These are phyloP conservation scores for Aphidius colemani DNA, from an alignment of 2,888 invertebrate genomes.

Conservation along the genomic window DNA sequence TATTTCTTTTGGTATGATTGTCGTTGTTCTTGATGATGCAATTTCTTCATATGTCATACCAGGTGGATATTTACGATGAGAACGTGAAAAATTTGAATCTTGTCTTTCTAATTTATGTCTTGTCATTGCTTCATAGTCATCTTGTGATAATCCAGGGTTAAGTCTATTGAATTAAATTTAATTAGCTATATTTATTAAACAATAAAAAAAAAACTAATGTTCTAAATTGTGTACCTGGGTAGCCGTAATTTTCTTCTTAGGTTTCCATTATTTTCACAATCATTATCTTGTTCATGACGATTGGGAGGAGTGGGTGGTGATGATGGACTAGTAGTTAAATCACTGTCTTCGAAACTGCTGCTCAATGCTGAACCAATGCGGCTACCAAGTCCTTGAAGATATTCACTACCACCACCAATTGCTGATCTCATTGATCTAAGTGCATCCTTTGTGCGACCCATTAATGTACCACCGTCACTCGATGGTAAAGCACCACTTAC, in stretches of 20 bases:
- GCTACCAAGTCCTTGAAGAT: conserved; percentile 55
- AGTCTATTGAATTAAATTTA: conserved; percentile 40
- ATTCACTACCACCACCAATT: conserved; percentile 56
- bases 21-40: conserved; percentile 49
- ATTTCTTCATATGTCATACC: conserved; percentile 59
- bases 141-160: conserved; percentile 53
- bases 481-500: conserved; percentile 47
- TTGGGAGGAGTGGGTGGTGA: conserved; percentile 45
- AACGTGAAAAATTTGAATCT: conserved; percentile 44
- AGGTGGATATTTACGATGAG: conserved; percentile 50
- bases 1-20: conserved; percentile 40
- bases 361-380: conserved; percentile 56
- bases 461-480: conserved; percentile 46
- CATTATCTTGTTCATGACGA: conserved; percentile 31
- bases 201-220: not conserved
- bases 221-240: conserved; percentile 42
- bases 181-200: not conserved
- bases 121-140: conserved; percentile 59
- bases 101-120: conserved; percentile 56
- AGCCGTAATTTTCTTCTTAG: conserved; percentile 45
- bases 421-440: conserved; percentile 55
- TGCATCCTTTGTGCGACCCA: conserved; percentile 56
- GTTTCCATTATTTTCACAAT: conserved; percentile 37
- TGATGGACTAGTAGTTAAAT: conserved; percentile 48
- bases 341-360: conserved; percentile 56